Evolutionary conservation across 2,797 vertebrate genomes (phyloP).

Genomic region (Chrysocyon brachyurus): DNA sequence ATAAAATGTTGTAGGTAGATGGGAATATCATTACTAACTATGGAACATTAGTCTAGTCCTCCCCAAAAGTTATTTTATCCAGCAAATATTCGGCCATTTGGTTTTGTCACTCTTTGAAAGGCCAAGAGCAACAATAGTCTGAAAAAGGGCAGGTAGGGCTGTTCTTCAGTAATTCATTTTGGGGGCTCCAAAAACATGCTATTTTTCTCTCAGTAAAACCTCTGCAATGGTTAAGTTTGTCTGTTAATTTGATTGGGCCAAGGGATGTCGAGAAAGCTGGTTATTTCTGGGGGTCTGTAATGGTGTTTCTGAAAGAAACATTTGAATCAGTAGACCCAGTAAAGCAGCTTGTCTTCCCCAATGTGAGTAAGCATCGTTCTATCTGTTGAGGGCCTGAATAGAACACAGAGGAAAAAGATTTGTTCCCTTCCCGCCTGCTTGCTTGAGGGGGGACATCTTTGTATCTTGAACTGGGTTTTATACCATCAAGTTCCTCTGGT

Average conservation of each 20-base stretch:
- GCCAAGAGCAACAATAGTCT: constrained; percentile 23
- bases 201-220: not conserved
- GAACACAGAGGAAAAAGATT: not conserved
- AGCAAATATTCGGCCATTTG: not conserved
- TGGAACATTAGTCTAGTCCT: not conserved
- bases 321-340: not conserved
- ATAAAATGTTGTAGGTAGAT: not conserved
- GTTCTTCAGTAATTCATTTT: not conserved
- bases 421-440: not conserved
- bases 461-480: not conserved
- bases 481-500: not conserved
- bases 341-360: not conserved
- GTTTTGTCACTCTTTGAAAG: not conserved
- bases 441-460: not conserved
- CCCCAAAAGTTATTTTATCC: not conserved
- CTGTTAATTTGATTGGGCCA: not conserved
- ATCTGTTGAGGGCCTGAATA: not conserved
- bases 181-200: not conserved
- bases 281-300: not conserved
- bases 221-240: not conserved
- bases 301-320: not conserved
- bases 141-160: not conserved
- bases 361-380: not conserved
- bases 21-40: not conserved
- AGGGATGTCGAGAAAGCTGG: not conserved